Conservation (phyloP, 2,113 vertebrate genomes). For the Oenanthe oenanthe region DNA sequence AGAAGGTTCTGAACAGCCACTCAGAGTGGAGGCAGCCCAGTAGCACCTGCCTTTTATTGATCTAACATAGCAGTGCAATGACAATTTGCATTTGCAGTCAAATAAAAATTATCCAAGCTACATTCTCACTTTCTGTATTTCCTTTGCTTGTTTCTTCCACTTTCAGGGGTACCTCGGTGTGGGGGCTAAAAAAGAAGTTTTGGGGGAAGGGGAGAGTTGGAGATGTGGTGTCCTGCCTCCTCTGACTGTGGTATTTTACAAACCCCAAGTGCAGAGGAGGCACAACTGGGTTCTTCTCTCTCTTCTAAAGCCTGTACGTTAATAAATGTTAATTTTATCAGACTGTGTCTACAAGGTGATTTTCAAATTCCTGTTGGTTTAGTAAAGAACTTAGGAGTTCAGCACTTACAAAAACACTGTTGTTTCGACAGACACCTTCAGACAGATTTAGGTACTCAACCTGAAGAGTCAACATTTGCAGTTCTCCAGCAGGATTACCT, state of each 20-base stretch:
- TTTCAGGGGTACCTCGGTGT: not conserved
- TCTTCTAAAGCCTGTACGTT: not conserved
- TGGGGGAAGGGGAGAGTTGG: not conserved
- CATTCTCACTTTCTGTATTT: not conserved
- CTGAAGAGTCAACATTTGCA: constrained; percentile 38
- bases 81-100: not conserved
- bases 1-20: not conserved
- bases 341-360: not conserved
- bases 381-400: not conserved
- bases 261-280: not conserved
- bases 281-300: not conserved
- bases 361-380: constrained; percentile 18
- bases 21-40: not conserved
- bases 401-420: not conserved
- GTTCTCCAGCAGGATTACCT: not conserved
- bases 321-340: not conserved
- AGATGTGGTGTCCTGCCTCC: not conserved
- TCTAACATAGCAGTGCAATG: not conserved
- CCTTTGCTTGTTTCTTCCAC: not conserved
- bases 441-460: not conserved
- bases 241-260: not conserved
- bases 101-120: not conserved
- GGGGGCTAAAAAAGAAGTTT: not conserved
- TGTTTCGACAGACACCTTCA: not conserved
- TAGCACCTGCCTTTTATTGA: not conserved